Percentiles rank a stretch among this genome's conserved stretches.
These are phyloP conservation scores for Trichomycterus rosablanca DNA, from an alignment of 2,113 vertebrate species.

Conservation along the genomic window DNA sequence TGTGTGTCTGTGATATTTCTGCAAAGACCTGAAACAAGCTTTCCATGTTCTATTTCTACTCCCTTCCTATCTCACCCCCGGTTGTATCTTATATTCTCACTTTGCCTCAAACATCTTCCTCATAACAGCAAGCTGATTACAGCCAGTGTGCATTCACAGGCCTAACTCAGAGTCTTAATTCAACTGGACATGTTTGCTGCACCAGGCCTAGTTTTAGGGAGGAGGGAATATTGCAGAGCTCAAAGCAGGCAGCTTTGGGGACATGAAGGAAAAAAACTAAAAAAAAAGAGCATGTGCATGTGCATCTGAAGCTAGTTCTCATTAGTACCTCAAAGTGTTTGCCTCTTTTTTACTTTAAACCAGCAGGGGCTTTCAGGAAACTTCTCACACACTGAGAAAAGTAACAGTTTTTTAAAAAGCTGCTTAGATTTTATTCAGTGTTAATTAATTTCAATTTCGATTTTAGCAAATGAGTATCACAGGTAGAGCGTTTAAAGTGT, in stretches of 20 bases:
- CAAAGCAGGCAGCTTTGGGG: conserved; percentile 66
- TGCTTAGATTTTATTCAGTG: too few relatives aligned
- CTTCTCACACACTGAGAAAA: conserved; percentile 5
- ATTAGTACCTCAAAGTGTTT: conserved; percentile 14
- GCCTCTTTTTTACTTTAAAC: conserved; percentile 10
- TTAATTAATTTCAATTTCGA: too few relatives aligned
- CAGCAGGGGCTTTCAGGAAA: conserved; percentile 14
- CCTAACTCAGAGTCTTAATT: conserved; percentile 69
- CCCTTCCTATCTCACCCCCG: not conserved
- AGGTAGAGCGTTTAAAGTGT: too few relatives aligned
- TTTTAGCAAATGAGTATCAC: too few relatives aligned
- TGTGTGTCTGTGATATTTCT: too few relatives aligned
- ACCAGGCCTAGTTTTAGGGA: conserved; percentile 67
- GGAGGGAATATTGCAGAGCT: conserved; percentile 70
- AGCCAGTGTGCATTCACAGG: conserved; percentile 19
- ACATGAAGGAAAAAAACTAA: conserved; percentile 39
- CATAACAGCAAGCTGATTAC: conserved; percentile 37
- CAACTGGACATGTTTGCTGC: conserved; percentile 71
- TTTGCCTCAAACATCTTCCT: conserved; percentile 50
- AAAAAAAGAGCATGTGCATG: conserved; percentile 17
- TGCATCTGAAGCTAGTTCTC: conserved; percentile 50
- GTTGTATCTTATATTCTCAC: too few relatives aligned
- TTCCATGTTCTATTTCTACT: conserved; percentile 21
- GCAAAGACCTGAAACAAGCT: too few relatives aligned
- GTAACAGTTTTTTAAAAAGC: not conserved